A percentile compares a stretch with the other conserved stretches of the same genome.
Evolutionary conservation across 2,113 vertebrate genomes (phyloP).

Genomic region (Thunnus maccoyii): DNA sequence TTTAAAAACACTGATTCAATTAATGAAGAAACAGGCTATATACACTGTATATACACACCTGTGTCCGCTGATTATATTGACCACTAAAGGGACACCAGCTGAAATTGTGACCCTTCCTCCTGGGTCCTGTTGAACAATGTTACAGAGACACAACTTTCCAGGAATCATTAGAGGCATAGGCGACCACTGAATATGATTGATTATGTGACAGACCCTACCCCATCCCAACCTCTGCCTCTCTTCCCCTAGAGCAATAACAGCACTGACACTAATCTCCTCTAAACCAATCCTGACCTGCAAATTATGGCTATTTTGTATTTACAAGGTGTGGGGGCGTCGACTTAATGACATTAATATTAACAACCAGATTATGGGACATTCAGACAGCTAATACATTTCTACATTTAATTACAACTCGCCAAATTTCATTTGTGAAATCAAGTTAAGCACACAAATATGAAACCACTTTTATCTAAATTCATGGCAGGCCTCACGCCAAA

Average conservation of each 20-base stretch:
- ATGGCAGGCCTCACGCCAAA: no score
- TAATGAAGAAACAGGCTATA: no score
- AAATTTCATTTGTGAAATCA: not conserved
- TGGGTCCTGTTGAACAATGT: no score
- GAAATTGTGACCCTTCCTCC: not conserved
- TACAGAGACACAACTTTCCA: not conserved
- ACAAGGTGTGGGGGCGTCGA: not conserved
- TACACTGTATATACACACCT: no score
- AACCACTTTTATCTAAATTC: not conserved
- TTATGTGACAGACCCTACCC: slow-evolving; percentile 15
- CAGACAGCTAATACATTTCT: not conserved
- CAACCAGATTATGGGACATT: not conserved
- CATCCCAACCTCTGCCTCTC: not conserved
- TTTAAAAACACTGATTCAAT: no score
- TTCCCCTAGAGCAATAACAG: not conserved
- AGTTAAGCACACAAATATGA: not conserved
- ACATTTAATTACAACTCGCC: no score
- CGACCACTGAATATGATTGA: slow-evolving; percentile 16
- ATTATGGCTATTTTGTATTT: not conserved
- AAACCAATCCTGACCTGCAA: slow-evolving; percentile 2
- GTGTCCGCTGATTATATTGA: not conserved
- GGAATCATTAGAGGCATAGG: slow-evolving; percentile 1
- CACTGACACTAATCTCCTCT: slow-evolving; percentile 15
- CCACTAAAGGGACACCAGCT: not conserved
- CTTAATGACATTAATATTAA: not conserved